Evolutionary conservation across 2,888 invertebrate species (phyloP).

Genomic region (Mactromeris polynyma): DNA sequence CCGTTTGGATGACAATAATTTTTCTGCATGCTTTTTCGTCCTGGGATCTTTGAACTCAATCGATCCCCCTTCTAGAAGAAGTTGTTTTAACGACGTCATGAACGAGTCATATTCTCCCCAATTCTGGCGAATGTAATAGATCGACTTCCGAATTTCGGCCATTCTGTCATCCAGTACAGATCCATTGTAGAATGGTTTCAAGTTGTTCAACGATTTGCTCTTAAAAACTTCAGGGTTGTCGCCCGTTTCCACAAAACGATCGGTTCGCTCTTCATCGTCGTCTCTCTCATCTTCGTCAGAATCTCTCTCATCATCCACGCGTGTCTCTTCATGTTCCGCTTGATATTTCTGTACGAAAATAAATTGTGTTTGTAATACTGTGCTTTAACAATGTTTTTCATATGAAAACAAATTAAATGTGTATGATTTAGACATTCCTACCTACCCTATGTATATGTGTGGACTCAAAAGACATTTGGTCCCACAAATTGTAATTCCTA

Average conservation of each 20-base stretch:
- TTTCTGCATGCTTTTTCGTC: constrained; percentile 40
- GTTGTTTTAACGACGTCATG: constrained; percentile 45
- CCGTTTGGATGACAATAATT: constrained; percentile 46
- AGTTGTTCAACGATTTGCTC: constrained; percentile 62
- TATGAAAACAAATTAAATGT: no score
- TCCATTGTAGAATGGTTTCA: constrained; percentile 72
- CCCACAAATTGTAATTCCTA: no score
- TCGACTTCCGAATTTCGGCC: constrained; percentile 68
- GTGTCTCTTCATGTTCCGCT: neutral
- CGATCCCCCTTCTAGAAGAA: constrained; percentile 47
- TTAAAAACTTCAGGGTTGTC: constrained; percentile 57
- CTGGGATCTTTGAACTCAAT: constrained; percentile 48
- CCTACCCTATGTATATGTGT: no score
- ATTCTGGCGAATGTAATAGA: constrained; percentile 67
- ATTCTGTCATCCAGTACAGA: constrained; percentile 59
- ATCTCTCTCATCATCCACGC: constrained; percentile 13
- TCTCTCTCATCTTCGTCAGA: constrained; percentile 33
- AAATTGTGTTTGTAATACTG: no score
- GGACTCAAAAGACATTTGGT: no score
- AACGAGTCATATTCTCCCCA: constrained; percentile 67
- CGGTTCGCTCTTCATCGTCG: constrained; percentile 47
- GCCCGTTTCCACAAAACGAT: constrained; percentile 53
- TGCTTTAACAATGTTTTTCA: no score
- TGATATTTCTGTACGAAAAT: neutral
- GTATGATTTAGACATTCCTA: no score